These are phyloP conservation scores for Acrobasis suavella DNA, from an alignment of 2,888 invertebrate species.

Conservation along the genomic window DNA sequence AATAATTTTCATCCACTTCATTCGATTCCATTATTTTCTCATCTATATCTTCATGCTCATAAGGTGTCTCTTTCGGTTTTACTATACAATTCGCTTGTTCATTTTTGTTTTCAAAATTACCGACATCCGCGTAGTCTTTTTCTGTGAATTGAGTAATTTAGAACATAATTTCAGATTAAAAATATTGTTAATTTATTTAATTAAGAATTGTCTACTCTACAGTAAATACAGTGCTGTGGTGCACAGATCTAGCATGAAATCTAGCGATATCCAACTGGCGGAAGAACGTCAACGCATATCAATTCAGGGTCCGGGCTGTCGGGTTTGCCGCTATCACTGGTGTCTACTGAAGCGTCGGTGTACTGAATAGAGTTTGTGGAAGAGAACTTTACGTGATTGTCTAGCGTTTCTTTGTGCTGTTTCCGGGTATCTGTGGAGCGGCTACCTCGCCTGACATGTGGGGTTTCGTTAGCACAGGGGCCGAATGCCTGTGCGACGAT, in stretches of 20 bases:
- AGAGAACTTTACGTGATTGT: constrained; percentile 46
- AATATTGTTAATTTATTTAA: constrained; percentile 30
- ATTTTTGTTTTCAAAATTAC: constrained; percentile 40
- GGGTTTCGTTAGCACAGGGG: constrained; percentile 85
- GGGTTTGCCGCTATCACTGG: constrained; percentile 74
- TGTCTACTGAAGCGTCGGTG: constrained; percentile 70
- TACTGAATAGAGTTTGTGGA: constrained; percentile 54
- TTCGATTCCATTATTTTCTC: constrained; percentile 36
- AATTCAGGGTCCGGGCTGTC: constrained; percentile 74
- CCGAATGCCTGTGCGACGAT: constrained; percentile 89
- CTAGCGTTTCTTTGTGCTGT: constrained; percentile 41
- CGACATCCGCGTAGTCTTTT: constrained; percentile 48
- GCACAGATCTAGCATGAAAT: constrained; percentile 46
- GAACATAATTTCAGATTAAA: constrained; percentile 38
- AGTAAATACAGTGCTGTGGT: constrained; percentile 39
- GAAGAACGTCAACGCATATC: constrained; percentile 69
- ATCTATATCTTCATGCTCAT: constrained; percentile 43
- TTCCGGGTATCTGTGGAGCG: constrained; percentile 54
- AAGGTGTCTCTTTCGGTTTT: constrained; percentile 38
- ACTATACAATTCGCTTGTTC: constrained; percentile 44
- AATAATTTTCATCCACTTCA: constrained; percentile 45
- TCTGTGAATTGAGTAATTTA: constrained; percentile 62
- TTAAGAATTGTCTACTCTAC: constrained; percentile 37
- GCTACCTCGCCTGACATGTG: constrained; percentile 75
- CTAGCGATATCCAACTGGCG: constrained; percentile 76